A percentile compares a stretch with the other conserved stretches of the same genome.
Evolutionary conservation across 2,888 invertebrate genomes (phyloP).

Genomic region (Eupithecia centaureata): DNA sequence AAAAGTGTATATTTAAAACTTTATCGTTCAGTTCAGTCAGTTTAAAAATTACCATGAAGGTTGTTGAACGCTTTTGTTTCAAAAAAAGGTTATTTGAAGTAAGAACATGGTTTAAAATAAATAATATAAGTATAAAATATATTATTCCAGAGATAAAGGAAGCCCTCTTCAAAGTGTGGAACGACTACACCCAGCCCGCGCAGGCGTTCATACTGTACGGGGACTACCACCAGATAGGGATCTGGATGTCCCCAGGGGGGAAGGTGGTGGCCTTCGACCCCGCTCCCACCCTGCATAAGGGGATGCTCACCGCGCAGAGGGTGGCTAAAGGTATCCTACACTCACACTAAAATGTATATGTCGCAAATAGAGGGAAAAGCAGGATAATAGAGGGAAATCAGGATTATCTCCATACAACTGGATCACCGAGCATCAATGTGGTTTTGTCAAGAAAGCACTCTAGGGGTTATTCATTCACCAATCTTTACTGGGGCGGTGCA

Average conservation of each 20-base stretch:
- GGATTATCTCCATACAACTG: too few relatives aligned
- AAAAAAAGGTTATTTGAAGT: too few relatives aligned
- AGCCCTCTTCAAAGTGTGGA: constrained; percentile 69
- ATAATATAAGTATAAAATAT: background rate
- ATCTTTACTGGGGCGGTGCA: too few relatives aligned
- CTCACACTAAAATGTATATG: background rate
- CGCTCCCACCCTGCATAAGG: constrained; percentile 67
- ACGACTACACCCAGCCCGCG: constrained; percentile 63
- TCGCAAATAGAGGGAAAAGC: too few relatives aligned
- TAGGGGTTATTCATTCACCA: too few relatives aligned
- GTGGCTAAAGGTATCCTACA: constrained; percentile 63
- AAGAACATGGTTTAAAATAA: too few relatives aligned
- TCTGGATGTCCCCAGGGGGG: constrained; percentile 73
- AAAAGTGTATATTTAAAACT: too few relatives aligned
- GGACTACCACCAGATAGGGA: constrained; percentile 76
- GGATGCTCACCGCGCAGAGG: constrained; percentile 64
- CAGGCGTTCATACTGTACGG: constrained; percentile 63
- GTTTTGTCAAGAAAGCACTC: too few relatives aligned
- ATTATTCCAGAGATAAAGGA: constrained; percentile 70
- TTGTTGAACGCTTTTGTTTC: too few relatives aligned
- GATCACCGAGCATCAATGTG: background rate
- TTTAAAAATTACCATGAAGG: too few relatives aligned
- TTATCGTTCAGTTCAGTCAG: too few relatives aligned
- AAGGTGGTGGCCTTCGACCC: constrained; percentile 76
- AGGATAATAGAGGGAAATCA: too few relatives aligned